Conservation (phyloP, 2,113 vertebrate genomes). For the Columbina picui region DNA sequence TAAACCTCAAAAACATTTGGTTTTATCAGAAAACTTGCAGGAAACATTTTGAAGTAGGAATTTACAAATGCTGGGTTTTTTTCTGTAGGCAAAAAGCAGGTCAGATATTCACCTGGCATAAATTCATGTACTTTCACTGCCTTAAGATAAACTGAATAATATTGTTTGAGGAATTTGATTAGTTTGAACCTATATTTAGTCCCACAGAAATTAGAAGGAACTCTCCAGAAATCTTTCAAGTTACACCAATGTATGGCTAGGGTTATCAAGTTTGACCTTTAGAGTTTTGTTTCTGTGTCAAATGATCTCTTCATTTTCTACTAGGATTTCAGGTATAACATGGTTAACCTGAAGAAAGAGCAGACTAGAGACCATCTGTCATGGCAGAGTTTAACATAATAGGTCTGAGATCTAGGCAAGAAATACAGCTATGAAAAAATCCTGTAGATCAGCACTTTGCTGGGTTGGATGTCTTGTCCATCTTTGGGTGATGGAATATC, state of each 20-base stretch:
- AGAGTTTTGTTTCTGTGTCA: not conserved
- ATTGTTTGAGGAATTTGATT: not conserved
- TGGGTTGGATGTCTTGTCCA: not conserved
- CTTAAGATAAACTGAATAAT: not conserved
- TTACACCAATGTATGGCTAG: not conserved
- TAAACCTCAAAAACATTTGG: not conserved
- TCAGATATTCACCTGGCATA: not conserved
- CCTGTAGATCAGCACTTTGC: not conserved
- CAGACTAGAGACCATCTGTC: not conserved
- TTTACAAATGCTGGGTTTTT: not conserved
- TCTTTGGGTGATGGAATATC: not conserved
- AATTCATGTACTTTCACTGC: not conserved
- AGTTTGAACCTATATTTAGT: not conserved
- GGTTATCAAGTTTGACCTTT: not conserved
- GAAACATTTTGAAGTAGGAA: not conserved
- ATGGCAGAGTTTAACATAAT: not conserved
- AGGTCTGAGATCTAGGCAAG: not conserved
- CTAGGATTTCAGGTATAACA: not conserved
- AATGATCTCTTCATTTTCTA: not conserved
- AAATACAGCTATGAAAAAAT: not conserved
- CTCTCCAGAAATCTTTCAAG: not conserved
- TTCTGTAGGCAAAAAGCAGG: not conserved
- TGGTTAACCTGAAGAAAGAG: not conserved
- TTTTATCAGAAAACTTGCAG: not conserved
- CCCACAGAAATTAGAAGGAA: not conserved